Evolutionary conservation across 1,140 invertebrate species (phyloP).

Genomic region (Nymphalis io): DNA sequence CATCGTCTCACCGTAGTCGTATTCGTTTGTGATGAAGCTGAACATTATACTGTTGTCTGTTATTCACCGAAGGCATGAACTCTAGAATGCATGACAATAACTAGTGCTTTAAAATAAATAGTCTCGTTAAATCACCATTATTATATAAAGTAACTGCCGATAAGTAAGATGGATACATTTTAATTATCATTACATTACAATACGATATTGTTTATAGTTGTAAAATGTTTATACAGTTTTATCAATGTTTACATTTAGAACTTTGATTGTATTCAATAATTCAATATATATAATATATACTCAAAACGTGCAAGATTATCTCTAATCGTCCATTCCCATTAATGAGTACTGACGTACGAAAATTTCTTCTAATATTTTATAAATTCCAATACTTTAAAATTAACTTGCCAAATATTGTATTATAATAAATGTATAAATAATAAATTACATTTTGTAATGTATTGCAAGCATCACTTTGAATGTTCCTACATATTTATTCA

Average conservation of each 20-base stretch:
- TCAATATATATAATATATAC: conserved; percentile 15
- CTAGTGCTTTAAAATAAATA: conserved; percentile 67
- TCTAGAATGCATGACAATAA: conserved; percentile 78
- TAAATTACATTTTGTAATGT: conserved; percentile 54
- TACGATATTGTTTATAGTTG: conserved; percentile 16
- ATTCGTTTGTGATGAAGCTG: conserved; percentile 41
- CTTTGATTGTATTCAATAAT: conserved; percentile 27
- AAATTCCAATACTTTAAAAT: conserved; percentile 49
- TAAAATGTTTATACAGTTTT: conserved; percentile 17
- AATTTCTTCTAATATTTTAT: conserved; percentile 30
- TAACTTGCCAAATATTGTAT: conserved; percentile 67
- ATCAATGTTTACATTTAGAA: conserved; percentile 22
- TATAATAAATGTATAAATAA: conserved; percentile 47
- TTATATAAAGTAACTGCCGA: conserved; percentile 25
- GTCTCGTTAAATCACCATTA: conserved; percentile 19
- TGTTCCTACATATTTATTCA: conserved; percentile 69
- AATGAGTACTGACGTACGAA: conserved; percentile 33
- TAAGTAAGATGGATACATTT: conserved; percentile 15
- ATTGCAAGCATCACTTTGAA: conserved; percentile 57
- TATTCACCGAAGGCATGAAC: conserved; percentile 39
- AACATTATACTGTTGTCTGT: conserved; percentile 30
- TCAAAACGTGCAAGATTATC: conserved; percentile 21
- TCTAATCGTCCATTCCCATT: conserved; percentile 49
- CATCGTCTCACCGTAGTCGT: conserved; percentile 60
- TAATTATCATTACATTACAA: conserved; percentile 15